These are phyloP conservation scores for Hoplostethus atlanticus DNA, from an alignment of 2,797 vertebrate species.

Conservation along the genomic window DNA sequence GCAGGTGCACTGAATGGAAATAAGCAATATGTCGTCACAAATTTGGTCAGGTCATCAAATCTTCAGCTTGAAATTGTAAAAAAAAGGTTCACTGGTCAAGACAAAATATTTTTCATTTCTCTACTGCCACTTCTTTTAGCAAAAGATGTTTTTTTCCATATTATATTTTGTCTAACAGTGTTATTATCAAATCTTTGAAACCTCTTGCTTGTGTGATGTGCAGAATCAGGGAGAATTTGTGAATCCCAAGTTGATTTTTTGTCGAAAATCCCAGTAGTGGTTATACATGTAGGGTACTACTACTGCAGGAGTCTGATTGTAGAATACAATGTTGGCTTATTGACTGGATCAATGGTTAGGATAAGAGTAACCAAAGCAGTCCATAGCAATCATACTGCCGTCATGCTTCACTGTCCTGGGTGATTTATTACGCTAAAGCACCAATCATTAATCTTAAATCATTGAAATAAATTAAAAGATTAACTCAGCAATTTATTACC, in stretches of 20 bases:
- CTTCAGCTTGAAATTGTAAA: slow-evolving; percentile 23
- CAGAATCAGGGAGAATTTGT: neutral
- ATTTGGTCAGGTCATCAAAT: slow-evolving; percentile 10
- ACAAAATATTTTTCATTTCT: slow-evolving; percentile 21
- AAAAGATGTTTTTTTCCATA: neutral
- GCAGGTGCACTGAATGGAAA: slow-evolving; percentile 41
- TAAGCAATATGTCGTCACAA: slow-evolving; percentile 49
- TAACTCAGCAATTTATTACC: too few species aligned
- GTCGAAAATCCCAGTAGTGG: neutral
- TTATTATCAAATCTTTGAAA: neutral
- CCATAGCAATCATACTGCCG: neutral
- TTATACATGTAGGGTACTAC: neutral
- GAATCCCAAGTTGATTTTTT: neutral
- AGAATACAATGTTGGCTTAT: too few species aligned
- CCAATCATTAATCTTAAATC: too few species aligned
- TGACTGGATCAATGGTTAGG: too few species aligned
- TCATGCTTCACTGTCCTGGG: neutral
- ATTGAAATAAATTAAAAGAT: too few species aligned
- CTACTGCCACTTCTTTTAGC: too few species aligned
- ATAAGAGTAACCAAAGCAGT: neutral
- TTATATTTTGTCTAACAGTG: neutral
- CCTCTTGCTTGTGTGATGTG: neutral
- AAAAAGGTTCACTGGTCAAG: slow-evolving; percentile 8
- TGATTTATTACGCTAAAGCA: neutral
- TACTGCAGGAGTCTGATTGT: too few species aligned